Evolutionary conservation across 2,888 invertebrate species (phyloP).

Genomic region (Pyrochroa serraticornis): DNA sequence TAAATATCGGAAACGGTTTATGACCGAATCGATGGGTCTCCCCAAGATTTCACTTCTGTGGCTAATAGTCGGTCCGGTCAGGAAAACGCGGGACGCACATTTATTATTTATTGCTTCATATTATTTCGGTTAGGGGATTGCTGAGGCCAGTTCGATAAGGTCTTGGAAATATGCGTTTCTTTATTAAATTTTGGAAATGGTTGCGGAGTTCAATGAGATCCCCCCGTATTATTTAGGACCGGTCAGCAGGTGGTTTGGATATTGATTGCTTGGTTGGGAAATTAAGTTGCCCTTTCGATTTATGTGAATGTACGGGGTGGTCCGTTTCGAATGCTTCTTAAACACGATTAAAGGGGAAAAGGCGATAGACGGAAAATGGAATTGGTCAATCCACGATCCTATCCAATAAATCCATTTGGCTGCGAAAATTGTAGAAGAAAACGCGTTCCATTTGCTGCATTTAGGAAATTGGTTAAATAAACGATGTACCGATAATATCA

Average conservation of each 20-base stretch:
- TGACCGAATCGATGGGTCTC: slow-evolving; percentile 8
- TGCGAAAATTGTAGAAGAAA: too few relatives aligned
- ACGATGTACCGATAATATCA: too few relatives aligned
- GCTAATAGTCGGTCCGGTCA: not conserved
- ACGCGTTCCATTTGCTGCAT: too few relatives aligned
- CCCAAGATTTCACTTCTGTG: not conserved
- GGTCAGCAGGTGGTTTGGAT: not conserved
- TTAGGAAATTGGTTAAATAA: too few relatives aligned
- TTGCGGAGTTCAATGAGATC: not conserved
- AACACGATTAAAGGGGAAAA: not conserved
- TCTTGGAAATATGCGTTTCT: slow-evolving; percentile 3
- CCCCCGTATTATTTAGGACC: not conserved
- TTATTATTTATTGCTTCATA: slow-evolving; percentile 27
- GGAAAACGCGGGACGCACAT: slow-evolving; percentile 16
- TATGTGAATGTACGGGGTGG: not conserved
- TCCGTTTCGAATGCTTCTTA: not conserved
- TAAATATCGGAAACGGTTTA: slow-evolving; percentile 11
- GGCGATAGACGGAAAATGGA: too few relatives aligned
- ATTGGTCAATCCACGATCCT: too few relatives aligned
- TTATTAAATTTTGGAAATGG: slow-evolving; percentile 17
- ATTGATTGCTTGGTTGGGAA: not conserved
- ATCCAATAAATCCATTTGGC: too few relatives aligned
- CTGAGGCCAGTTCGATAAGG: not conserved
- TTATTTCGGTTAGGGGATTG: slow-evolving; percentile 11
- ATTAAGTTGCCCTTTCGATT: not conserved